Evolutionary conservation across 2,888 invertebrate genomes (phyloP).

Genomic region (Drosophila macrothrix): DNA sequence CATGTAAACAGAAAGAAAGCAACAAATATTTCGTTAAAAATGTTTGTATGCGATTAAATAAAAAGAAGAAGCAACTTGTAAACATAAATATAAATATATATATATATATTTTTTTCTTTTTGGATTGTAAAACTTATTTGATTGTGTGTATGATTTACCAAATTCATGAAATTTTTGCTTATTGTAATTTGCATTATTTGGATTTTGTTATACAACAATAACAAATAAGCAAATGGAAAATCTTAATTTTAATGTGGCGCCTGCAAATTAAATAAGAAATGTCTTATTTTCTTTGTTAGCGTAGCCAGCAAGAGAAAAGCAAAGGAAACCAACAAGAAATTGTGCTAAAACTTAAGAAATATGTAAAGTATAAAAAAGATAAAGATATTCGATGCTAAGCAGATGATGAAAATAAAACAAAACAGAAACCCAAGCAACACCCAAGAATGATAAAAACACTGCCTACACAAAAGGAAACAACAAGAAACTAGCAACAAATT

Average conservation of each 20-base stretch:
- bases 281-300: slow-evolving; percentile 61
- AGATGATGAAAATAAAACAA: slow-evolving; percentile 1
- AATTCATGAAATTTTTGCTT: slow-evolving; percentile 24
- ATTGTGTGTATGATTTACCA: slow-evolving; percentile 38
- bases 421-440: slow-evolving; percentile 41
- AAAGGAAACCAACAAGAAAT: slow-evolving; percentile 27
- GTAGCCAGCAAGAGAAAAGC: slow-evolving; percentile 23
- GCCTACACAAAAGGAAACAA: slow-evolving; percentile 60
- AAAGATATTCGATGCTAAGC: slow-evolving; percentile 26
- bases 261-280: slow-evolving; percentile 56
- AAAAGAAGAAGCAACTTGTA: not conserved
- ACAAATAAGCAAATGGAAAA: slow-evolving; percentile 45
- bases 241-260: slow-evolving; percentile 47
- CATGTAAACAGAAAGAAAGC: slow-evolving; percentile 39
- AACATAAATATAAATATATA: slow-evolving; percentile 30
- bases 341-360: slow-evolving; percentile 59
- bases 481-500: slow-evolving; percentile 73
- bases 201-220: slow-evolving; percentile 36
- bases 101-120: slow-evolving; percentile 40
- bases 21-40: slow-evolving; percentile 42
- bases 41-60: slow-evolving; percentile 40
- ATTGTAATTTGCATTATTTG: slow-evolving; percentile 26
- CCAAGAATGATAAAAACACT: slow-evolving; percentile 66
- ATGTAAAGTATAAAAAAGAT: slow-evolving; percentile 26
- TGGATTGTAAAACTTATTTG: slow-evolving; percentile 39